Conservation (phyloP, 2,797 vertebrate genomes). For the Anguilla megastoma region DNA sequence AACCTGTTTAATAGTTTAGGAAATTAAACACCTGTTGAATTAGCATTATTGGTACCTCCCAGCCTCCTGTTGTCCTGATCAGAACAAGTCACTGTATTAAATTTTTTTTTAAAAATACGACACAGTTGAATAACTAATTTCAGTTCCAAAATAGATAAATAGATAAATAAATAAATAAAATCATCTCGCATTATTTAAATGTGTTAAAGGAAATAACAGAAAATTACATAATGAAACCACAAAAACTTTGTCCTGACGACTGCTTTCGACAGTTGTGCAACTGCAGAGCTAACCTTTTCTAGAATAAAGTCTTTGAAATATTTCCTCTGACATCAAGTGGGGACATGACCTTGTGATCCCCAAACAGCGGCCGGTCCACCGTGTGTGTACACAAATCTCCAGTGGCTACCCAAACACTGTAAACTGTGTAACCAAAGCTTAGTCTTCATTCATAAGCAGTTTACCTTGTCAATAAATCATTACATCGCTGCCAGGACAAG, state of each 20-base stretch:
- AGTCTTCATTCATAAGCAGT: slow-evolving; percentile 76
- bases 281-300: slow-evolving; percentile 62
- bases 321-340: slow-evolving; percentile 60
- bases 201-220: neutral
- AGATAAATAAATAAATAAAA: too few species aligned
- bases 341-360: slow-evolving; percentile 59
- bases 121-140: too few species aligned
- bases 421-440: slow-evolving; percentile 80
- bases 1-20: neutral
- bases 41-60: neutral
- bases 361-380: slow-evolving; percentile 66
- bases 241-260: neutral
- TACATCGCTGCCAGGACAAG: slow-evolving; percentile 62
- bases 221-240: neutral
- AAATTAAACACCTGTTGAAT: neutral
- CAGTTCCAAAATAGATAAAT: too few species aligned
- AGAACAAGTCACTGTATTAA: too few species aligned
- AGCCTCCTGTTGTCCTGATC: neutral
- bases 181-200: neutral
- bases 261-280: slow-evolving; percentile 47
- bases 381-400: slow-evolving; percentile 70
- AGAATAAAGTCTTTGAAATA: slow-evolving; percentile 68
- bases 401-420: slow-evolving; percentile 75
- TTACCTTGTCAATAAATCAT: slow-evolving; percentile 78
- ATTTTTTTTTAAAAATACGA: too few species aligned